Conservation (phyloP, 2,797 vertebrate species). For the Syngnathus acus region DNA sequence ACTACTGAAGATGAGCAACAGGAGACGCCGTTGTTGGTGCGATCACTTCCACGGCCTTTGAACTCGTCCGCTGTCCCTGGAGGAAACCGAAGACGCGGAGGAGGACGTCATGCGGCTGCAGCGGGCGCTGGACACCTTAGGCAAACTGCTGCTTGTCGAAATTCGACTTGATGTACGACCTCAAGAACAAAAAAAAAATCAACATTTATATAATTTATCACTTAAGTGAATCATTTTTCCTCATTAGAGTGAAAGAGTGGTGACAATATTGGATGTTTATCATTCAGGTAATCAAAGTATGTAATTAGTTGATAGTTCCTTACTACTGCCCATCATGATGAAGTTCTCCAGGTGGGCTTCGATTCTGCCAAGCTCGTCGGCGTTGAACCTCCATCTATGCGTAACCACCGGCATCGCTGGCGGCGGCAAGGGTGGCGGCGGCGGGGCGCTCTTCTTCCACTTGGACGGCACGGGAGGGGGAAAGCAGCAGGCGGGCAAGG, state of each 20-base stretch:
- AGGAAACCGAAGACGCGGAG: conserved; percentile 23
- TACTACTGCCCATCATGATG: conserved; percentile 64
- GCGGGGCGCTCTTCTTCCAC: conserved; percentile 40
- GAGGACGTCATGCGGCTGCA: conserved; percentile 61
- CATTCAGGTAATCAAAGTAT: neutral
- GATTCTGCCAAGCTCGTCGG: conserved; percentile 79
- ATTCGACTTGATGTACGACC: conserved; percentile 73
- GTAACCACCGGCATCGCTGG: conserved; percentile 40
- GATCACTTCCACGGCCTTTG: conserved; percentile 8
- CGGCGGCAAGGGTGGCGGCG: conserved; percentile 2
- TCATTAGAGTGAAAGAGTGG: no score
- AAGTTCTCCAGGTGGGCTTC: conserved; percentile 77
- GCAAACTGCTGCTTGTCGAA: conserved; percentile 56
- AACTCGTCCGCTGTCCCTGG: neutral
- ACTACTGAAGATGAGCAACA: neutral
- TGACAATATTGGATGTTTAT: no score
- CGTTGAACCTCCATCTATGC: conserved; percentile 80
- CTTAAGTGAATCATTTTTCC: no score
- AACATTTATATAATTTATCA: no score
- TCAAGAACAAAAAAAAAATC: conserved; percentile 34
- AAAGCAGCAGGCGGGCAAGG: conserved; percentile 71
- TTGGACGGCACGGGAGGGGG: conserved; percentile 39
- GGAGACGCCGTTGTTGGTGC: neutral
- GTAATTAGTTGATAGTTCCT: conserved; percentile 59
- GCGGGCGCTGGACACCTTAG: conserved; percentile 50